Evolutionary conservation across 2,797 vertebrate genomes (phyloP), one percentile per base, ranked within the genome.

Genomic region (Remorina albescens): DNA sequence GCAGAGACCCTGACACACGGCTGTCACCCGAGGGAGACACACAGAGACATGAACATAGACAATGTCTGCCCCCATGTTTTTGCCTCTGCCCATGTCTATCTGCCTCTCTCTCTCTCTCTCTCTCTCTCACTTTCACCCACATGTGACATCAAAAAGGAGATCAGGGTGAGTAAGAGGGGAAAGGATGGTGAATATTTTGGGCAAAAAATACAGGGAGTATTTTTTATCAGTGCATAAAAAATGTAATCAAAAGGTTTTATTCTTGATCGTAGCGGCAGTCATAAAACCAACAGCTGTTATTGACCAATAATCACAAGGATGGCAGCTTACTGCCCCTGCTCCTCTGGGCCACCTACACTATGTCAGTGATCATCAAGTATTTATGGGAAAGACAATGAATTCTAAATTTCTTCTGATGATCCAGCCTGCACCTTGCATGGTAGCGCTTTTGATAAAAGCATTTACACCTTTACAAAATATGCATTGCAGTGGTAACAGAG

Each of bases 1-100:
- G 89, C 90, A 86, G 80, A 88, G 86, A 89, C 89, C 89, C 90
- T 90, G 89, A 91, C 88, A 92, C 90, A 86, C 80, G 85, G 89
- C 89, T 90, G 91, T 92, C 91, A 91, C 91, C 86, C 82, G 55
- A 73, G 79, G 83, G 85, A 88, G 84, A 85, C 80, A 75, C 34
- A 26, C 74, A 73, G 76, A 76, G 80, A 88, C 74, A 36, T 83
- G 83, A 82, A 88, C 69, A 2, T 28, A 83, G 84, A 85, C 84
- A 85, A 83, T 81, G 84, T 91, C 83, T 73, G 58, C 72, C 77
- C 54, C 79, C 75, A 8, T 83, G 85, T 88, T 88, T 62, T 66
- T 82, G 79, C 75, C 73, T 87, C 77, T 70, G 60, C 80, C 77
- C 78, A 60, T 85, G 78, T 74, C 71, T 72, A 44, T 67, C 64